These are phyloP conservation scores for Ibycter americanus DNA, from an alignment of 2,797 vertebrate genomes.

Conservation along the genomic window DNA sequence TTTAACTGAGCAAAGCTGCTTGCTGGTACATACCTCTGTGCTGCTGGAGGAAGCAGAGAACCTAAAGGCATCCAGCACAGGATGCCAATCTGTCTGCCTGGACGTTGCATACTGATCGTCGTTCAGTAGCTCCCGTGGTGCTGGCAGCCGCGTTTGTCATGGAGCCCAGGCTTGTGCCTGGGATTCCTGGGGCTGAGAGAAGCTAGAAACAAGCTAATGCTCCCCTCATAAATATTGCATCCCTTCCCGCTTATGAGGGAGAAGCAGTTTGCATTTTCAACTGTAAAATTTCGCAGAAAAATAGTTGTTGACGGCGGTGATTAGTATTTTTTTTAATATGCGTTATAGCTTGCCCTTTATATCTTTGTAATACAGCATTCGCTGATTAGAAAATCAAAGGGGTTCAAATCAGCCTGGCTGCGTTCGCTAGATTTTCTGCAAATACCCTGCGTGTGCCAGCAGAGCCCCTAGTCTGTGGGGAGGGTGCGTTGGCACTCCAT, in stretches of 20 bases:
- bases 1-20: not conserved
- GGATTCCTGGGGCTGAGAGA: not conserved
- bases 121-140: not conserved
- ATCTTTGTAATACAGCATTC: not conserved
- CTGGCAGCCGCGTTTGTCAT: not conserved
- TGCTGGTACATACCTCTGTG: not conserved
- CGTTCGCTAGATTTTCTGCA: not conserved
- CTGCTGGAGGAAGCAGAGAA: not conserved
- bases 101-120: rapidly evolving
- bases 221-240: not conserved
- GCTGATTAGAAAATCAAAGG: not conserved
- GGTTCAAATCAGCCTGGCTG: not conserved
- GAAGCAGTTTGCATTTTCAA: not conserved
- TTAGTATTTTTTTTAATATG: not conserved
- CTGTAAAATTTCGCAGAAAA: not conserved
- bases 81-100: not conserved
- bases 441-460: not conserved
- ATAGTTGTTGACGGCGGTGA: not conserved
- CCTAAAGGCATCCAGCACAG: not conserved
- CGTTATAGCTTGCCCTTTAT: not conserved
- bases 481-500: not conserved
- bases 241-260: rapidly evolving
- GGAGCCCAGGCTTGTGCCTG: not conserved
- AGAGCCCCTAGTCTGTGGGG: not conserved
- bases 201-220: not conserved